Base-by-base conservation (phyloP, 2,797 vertebrate genomes). In the Brotula barbata region DNA sequence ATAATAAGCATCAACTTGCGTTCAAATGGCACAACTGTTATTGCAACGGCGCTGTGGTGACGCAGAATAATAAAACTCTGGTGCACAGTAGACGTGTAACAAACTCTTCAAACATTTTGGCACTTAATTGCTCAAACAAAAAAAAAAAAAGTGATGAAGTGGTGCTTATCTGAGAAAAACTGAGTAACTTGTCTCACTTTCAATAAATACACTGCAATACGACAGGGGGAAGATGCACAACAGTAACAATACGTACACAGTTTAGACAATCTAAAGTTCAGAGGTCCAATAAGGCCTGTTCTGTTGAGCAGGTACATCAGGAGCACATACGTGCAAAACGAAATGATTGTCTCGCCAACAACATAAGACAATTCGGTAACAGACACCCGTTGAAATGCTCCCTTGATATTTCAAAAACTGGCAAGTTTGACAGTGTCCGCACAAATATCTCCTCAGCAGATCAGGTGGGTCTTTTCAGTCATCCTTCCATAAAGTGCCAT, bases 201-300 rank as follows among this genome's bases (percentile, higher is more conserved):
- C 48, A 89, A 89, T 90, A 89, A 89, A 88, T 88, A 88, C 7
- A 52, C 44, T 66, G 60, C 58, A 76, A 58, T 71, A 69, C 51
- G 74, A 63, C 7, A 67, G 19, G 63, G 66, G 57, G 16, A 52
- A 46, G 22, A 72, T 25, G 55, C 20, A 51, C 25, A 58, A 66
- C 23, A 55, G 46, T 43, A 70, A 78, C 11, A 78, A 68, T 42
- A 76, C 41, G 69, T 14, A 78, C 2, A 63, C 59, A 34, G 43
- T 51, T 62, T 62, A 28, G 61, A 72, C 37, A 43, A 33, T 53
- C 34, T 50, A 19, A 6, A 9, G 23, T 49, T 42, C 17, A 21
- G 20, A 58, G 20, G 50, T 53, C 25, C 6, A 49, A 63, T 46
- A 68, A 74, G 1, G 57, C 46, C 40, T 17, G 34, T 21, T 47